phyloP scores from a whole-genome alignment of 1,140 invertebrate species.

The Sitobion miscanthi region DNA sequence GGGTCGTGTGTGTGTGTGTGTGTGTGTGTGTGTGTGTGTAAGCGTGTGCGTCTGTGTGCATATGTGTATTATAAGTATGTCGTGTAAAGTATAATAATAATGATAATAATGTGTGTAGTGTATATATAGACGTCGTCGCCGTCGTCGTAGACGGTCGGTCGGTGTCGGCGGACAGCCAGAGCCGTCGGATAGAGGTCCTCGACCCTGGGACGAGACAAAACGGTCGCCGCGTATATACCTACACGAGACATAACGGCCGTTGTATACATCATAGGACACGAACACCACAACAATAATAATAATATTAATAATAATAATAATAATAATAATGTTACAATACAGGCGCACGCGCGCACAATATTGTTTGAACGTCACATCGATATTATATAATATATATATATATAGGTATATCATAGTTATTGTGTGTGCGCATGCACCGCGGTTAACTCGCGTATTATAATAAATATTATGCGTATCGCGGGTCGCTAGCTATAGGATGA shows the following conservation, averaged over 20 bases:
- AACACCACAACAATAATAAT: not conserved
- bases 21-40: too few relatives aligned
- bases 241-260: not conserved
- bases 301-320: slow-evolving; percentile 3
- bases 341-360: not conserved
- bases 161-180: not conserved
- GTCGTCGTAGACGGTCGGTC: slow-evolving; percentile 3
- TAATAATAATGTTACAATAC: not conserved
- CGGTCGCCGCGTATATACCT: slow-evolving; percentile 1
- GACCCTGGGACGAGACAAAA: slow-evolving; percentile 51
- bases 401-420: too few relatives aligned
- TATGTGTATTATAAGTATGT: not conserved
- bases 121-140: not conserved
- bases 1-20: not conserved
- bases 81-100: slow-evolving; percentile 15
- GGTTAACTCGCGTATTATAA: not conserved
- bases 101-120: too few relatives aligned
- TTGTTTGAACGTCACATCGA: not conserved
- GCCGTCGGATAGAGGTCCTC: slow-evolving; percentile 28
- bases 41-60: not conserved
- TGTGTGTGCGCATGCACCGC: not conserved
- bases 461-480: not conserved
- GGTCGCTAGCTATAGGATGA: not conserved
- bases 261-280: not conserved
- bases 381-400: not conserved